phyloP scores from a whole-genome alignment of 2,797 vertebrate species.

The Enoplosus armatus region DNA sequence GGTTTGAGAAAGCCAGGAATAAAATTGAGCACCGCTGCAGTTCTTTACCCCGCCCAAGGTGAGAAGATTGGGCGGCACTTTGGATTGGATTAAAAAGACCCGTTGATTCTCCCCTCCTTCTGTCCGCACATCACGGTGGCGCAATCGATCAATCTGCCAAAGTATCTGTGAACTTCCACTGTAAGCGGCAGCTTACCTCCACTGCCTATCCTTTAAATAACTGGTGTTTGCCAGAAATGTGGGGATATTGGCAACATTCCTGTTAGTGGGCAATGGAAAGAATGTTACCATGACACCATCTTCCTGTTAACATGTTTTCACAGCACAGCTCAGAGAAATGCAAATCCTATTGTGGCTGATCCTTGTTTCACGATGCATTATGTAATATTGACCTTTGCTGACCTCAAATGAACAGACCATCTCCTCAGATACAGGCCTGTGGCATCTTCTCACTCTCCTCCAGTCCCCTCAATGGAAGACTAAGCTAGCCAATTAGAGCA shows the following conservation, averaged over 20 bases:
- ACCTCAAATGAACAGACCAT: background rate
- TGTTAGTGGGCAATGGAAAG: constrained; percentile 14
- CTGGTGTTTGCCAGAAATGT: background rate
- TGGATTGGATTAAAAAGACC: constrained; percentile 80
- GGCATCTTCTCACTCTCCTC: constrained; percentile 14
- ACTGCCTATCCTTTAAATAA: constrained; percentile 44
- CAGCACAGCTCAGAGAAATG: background rate
- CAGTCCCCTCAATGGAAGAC: constrained; percentile 12
- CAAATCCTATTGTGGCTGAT: background rate
- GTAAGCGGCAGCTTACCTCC: constrained; percentile 28
- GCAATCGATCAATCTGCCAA: constrained; percentile 74
- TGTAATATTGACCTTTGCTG: constrained; percentile 12
- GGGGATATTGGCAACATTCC: constrained; percentile 21
- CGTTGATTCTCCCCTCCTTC: constrained; percentile 68
- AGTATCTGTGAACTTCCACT: constrained; percentile 57
- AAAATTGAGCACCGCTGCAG: constrained; percentile 65
- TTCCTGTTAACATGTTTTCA: constrained; percentile 11
- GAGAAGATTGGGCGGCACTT: constrained; percentile 62
- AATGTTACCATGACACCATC: constrained; percentile 11
- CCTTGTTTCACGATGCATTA: background rate
- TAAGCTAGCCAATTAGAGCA: constrained; percentile 35
- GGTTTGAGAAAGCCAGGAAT: constrained; percentile 73
- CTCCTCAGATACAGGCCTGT: background rate
- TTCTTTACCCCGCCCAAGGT: constrained; percentile 76
- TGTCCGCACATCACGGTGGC: constrained; percentile 57